Evolutionary conservation across 1,140 invertebrate species (phyloP).

Genomic region (Diachasmimorpha longicaudata): DNA sequence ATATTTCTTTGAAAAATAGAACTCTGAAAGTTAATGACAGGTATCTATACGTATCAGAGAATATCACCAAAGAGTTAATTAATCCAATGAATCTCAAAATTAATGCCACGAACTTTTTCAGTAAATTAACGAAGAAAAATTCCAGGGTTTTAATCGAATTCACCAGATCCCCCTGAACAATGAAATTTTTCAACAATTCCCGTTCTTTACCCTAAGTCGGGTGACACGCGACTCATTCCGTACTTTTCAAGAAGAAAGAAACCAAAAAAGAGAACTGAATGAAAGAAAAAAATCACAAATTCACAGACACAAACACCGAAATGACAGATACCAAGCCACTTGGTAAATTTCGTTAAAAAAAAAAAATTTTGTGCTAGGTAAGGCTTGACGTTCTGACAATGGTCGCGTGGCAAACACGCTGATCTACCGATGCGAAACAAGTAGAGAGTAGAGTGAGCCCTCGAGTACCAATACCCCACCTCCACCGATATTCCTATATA

Average conservation of each 20-base stretch:
- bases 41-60: no score
- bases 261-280: background rate
- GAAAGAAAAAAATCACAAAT: background rate
- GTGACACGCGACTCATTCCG: background rate
- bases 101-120: background rate
- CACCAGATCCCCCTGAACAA: background rate
- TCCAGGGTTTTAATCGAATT: background rate
- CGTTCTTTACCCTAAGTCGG: background rate
- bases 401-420: slow-evolving; percentile 44
- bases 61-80: background rate
- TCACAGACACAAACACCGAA: background rate
- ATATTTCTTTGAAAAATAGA: background rate
- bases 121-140: background rate
- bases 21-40: no score
- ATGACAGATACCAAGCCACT: background rate
- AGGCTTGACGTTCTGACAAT: slow-evolving; percentile 45
- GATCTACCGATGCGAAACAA: slow-evolving; percentile 27
- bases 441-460: slow-evolving; percentile 20
- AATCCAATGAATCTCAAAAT: background rate
- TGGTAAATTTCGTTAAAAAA: background rate
- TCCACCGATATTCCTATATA: slow-evolving; percentile 40
- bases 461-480: slow-evolving; percentile 40
- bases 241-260: background rate
- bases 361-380: background rate
- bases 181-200: background rate